Evolutionary conservation across 1,140 invertebrate species (phyloP).

Genomic region (Aplysia californica): DNA sequence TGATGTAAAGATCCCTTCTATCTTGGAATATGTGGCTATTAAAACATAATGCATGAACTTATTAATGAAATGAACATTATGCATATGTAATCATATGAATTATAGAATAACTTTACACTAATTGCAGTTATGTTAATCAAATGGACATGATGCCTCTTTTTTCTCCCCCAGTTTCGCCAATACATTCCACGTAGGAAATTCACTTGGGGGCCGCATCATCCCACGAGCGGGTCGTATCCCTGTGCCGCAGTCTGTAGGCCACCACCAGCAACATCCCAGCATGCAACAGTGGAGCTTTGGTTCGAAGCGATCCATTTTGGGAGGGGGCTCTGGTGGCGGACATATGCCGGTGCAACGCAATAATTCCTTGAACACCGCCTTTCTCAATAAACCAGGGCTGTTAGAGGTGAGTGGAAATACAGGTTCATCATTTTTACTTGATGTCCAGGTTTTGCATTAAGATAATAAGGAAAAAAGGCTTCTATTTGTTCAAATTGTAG

Average conservation of each 20-base stretch:
- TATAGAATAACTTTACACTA: not conserved
- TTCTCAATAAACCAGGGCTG: constrained; percentile 41
- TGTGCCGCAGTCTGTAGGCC: constrained; percentile 10
- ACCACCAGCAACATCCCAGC: not conserved
- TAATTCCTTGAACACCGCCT: constrained; percentile 46
- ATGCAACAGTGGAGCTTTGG: constrained; percentile 49
- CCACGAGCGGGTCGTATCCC: constrained; percentile 13
- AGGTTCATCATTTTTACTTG: not conserved
- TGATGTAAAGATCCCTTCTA: no score
- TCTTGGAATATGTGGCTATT: no score
- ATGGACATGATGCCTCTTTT: no score
- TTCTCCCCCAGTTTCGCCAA: constrained; percentile 37
- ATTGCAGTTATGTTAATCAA: no score
- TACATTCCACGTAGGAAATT: constrained; percentile 40
- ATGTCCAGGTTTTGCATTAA: not conserved
- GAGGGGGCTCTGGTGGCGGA: constrained; percentile 18
- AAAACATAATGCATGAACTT: no score
- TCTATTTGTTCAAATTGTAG: no score
- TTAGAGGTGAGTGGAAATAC: constrained; percentile 40
- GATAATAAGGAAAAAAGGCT: not conserved
- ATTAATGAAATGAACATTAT: no score
- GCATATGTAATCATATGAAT: no score
- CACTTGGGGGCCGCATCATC: constrained; percentile 23
- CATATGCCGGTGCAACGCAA: constrained; percentile 44
- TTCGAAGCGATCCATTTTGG: constrained; percentile 44